A percentile compares a stretch with the other conserved stretches of the same genome.
phyloP scores from a whole-genome alignment of 2,797 vertebrate species.

The Gobionotothen gibberifrons region DNA sequence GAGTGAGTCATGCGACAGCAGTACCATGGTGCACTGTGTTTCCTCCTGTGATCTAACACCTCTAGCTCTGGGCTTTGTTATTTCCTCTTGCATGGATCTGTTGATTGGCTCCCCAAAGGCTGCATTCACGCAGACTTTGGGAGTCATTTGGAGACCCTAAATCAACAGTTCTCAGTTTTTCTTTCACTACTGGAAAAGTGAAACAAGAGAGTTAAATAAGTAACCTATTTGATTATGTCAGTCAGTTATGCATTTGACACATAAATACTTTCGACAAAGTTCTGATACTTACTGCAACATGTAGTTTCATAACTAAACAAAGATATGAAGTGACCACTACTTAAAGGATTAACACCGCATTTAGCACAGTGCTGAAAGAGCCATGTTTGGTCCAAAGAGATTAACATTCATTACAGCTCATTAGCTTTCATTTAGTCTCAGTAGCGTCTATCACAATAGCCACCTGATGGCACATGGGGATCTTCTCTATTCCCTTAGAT shows the following conservation, averaged over 20 bases:
- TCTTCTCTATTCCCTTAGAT: conserved; percentile 38
- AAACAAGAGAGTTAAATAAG: conserved; percentile 3
- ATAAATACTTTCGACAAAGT: background rate
- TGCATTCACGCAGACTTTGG: conserved; percentile 24
- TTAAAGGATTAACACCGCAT: conserved; percentile 65
- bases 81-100: conserved; percentile 70
- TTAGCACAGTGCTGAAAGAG: conserved; percentile 67
- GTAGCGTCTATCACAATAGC: conserved; percentile 48
- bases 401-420: conserved; percentile 76
- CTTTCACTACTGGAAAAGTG: conserved; percentile 16
- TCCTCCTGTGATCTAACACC: conserved; percentile 64
- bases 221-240: background rate
- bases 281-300: conserved; percentile 4
- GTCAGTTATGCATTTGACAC: background rate
- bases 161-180: conserved; percentile 24
- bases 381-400: conserved; percentile 67
- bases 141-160: conserved; percentile 17
- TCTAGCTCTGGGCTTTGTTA: conserved; percentile 63
- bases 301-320: conserved; percentile 13
- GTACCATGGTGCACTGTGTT: conserved; percentile 37
- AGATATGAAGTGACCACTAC: conserved; percentile 63
- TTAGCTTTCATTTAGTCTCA: conserved; percentile 56
- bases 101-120: conserved; percentile 77
- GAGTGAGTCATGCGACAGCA: conserved; percentile 55
- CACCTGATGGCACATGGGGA: conserved; percentile 36